Conservation (phyloP, 2,797 vertebrate genomes). For the Todus mexicanus region DNA sequence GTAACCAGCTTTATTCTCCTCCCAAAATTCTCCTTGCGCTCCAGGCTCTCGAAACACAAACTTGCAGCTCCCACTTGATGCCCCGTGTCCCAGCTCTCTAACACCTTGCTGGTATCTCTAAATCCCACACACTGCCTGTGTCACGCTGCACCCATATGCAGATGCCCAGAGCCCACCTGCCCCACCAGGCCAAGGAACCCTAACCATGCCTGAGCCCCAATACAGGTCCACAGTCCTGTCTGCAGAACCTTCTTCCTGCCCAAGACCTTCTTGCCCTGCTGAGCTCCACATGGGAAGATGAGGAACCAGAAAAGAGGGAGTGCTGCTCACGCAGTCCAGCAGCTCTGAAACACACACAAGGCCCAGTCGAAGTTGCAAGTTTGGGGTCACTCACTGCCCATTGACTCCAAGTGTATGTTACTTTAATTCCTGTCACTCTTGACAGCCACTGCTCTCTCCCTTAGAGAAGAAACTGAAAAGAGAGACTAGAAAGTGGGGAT, state of each 20-base stretch:
- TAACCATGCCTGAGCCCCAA: background rate
- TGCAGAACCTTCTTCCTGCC: fast-evolving
- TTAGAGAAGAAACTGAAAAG: background rate
- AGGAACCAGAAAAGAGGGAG: background rate
- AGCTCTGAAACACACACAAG: background rate
- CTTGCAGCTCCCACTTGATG: background rate
- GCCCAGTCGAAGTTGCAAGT: background rate
- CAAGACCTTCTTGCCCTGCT: fast-evolving
- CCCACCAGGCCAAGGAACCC: background rate
- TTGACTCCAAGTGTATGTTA: background rate
- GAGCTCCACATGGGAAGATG: background rate
- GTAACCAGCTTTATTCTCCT: background rate
- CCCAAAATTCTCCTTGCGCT: background rate
- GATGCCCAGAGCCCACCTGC: no score
- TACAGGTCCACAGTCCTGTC: background rate
- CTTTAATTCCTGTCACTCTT: background rate
- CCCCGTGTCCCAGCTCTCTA: background rate
- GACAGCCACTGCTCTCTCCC: background rate
- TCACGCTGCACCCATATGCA: fast-evolving
- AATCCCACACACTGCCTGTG: background rate
- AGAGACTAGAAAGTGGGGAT: background rate
- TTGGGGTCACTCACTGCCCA: background rate
- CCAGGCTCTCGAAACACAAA: background rate
- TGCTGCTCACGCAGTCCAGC: background rate
- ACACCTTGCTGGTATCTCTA: background rate